These are phyloP conservation scores for silkworm (Bombyx mori) DNA, from an alignment of 1,140 invertebrate species.

Conservation along the genomic window ASM3026992v2 NC_085110.1:8368501-8369000, in stretches of 20 bases:
- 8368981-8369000: conserved; percentile 93
- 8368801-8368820: conserved; percentile 95
- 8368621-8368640: conserved; percentile 95
- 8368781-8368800: conserved; percentile 95
- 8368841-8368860: conserved; percentile 94
- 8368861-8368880: conserved; percentile 95
- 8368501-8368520: conserved; percentile 95
- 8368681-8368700: conserved; percentile 93
- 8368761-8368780: conserved; percentile 96
- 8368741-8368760: conserved; percentile 96
- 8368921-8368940: conserved; percentile 97
- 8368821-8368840: conserved; percentile 95
- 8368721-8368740: conserved; percentile 94
- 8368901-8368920: conserved; percentile 99
- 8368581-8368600: conserved; percentile 94
- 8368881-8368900: conserved; percentile 88
- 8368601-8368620: conserved; percentile 93
- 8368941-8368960: conserved; percentile 87
- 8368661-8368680: conserved; percentile 91
- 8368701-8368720: conserved; percentile 97
- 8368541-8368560: conserved; percentile 97
- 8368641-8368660: conserved; percentile 98
- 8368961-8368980: conserved; percentile 93
- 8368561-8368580: conserved; percentile 98
- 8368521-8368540: conserved; percentile 92